phyloP scores from a whole-genome alignment of 2,888 invertebrate species.

The Heliconius sara region DNA sequence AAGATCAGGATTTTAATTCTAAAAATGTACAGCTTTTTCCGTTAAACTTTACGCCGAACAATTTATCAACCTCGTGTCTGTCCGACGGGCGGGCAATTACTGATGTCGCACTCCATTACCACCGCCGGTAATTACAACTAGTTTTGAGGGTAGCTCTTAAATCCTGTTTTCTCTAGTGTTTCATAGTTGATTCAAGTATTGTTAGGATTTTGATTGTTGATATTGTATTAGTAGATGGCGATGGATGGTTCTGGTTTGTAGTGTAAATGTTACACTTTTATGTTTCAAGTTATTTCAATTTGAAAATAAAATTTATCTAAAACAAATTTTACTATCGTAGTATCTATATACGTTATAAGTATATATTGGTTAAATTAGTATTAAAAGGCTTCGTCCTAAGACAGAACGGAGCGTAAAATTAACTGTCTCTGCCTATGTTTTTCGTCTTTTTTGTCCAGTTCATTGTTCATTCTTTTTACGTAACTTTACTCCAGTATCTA shows the following conservation, averaged over 20 bases:
- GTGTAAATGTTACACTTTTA: not conserved
- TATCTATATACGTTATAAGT: no score
- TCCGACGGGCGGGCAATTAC: slow-evolving; percentile 72
- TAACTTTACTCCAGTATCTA: not conserved
- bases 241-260: not conserved
- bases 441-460: no score
- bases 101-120: slow-evolving; percentile 75
- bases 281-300: not conserved
- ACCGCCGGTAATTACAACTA: slow-evolving; percentile 56
- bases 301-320: no score
- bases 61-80: slow-evolving; percentile 77
- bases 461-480: not conserved
- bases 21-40: slow-evolving; percentile 71
- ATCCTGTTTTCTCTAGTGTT: slow-evolving; percentile 28
- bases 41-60: slow-evolving; percentile 68
- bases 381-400: no score
- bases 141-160: slow-evolving; percentile 22
- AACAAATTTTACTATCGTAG: no score
- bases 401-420: no score
- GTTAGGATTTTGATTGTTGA: slow-evolving; percentile 1
- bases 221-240: not conserved
- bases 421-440: not conserved
- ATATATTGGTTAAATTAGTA: no score
- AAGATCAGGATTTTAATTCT: slow-evolving; percentile 72
- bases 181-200: slow-evolving; percentile 2